These are phyloP conservation scores for Mandrillus leucophaeus DNA, from an alignment of 2,113 vertebrate genomes.

Conservation along the genomic window DNA sequence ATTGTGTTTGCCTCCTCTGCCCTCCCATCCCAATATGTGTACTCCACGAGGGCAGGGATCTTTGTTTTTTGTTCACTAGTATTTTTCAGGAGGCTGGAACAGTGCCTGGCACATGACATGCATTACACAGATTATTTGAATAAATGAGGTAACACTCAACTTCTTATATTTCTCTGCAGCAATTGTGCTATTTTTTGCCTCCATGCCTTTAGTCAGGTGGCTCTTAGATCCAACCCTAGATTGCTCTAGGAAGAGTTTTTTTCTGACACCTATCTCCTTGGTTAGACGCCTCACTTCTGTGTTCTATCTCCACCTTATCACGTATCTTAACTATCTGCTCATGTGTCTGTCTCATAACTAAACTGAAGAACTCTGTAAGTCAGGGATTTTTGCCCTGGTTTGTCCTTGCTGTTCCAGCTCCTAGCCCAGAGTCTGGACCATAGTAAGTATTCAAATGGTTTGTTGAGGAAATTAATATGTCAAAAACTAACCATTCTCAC, in stretches of 20 bases:
- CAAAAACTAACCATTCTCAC: neutral
- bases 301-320: neutral
- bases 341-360: neutral
- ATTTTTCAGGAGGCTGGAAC: neutral
- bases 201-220: neutral
- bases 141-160: neutral
- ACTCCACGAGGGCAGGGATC: neutral
- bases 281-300: neutral
- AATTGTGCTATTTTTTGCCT: neutral
- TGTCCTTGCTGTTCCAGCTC: neutral
- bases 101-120: neutral
- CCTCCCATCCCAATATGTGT: neutral
- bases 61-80: slow-evolving; percentile 20
- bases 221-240: neutral
- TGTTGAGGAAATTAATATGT: neutral
- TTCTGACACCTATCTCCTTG: neutral
- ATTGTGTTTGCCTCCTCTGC: neutral
- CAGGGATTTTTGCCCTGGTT: neutral
- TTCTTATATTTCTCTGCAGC: neutral
- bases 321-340: neutral
- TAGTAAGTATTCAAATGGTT: neutral
- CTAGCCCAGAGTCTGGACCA: neutral
- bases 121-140: neutral
- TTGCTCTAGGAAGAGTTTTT: neutral
- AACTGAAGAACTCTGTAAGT: neutral